Conservation (phyloP, 2,888 invertebrate species). For the Leptinotarsa haldemani region DNA sequence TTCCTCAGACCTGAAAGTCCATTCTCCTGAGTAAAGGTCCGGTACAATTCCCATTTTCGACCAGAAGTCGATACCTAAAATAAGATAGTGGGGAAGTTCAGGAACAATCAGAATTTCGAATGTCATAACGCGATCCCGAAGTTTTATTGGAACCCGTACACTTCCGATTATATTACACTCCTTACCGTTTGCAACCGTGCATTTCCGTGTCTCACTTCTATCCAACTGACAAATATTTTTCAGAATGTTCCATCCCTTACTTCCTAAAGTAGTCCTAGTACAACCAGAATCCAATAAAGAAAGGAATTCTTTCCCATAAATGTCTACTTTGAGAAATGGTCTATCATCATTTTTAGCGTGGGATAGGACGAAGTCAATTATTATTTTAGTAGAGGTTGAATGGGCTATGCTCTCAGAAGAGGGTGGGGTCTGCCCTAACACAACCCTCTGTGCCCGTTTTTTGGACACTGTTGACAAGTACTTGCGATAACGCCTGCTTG, state of each 20-base stretch:
- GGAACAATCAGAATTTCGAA: constrained; percentile 32
- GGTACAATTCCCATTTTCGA: constrained; percentile 31
- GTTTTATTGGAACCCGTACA: constrained; percentile 15
- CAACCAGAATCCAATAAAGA: constrained; percentile 16
- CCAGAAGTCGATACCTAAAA: constrained; percentile 36
- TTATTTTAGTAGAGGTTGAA: neutral
- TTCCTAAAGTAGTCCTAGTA: neutral
- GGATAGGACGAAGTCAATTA: neutral
- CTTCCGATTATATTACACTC: constrained; percentile 17
- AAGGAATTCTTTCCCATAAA: neutral
- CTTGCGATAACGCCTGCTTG: neutral
- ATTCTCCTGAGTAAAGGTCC: constrained; percentile 25
- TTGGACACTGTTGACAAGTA: constrained; percentile 20
- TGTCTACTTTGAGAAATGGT: constrained; percentile 4
- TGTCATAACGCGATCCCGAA: constrained; percentile 20
- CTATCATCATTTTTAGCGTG: constrained; percentile 15
- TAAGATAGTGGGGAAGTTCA: constrained; percentile 23
- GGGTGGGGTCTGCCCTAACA: constrained; percentile 9
- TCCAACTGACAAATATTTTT: neutral
- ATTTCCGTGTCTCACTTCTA: neutral
- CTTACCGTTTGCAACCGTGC: neutral
- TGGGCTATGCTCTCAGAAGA: neutral
- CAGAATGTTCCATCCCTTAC: neutral
- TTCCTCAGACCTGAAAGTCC: constrained; percentile 24
- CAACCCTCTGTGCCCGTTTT: constrained; percentile 22